Conservation (phyloP, 1,140 invertebrate genomes). For the Physella acuta region DNA sequence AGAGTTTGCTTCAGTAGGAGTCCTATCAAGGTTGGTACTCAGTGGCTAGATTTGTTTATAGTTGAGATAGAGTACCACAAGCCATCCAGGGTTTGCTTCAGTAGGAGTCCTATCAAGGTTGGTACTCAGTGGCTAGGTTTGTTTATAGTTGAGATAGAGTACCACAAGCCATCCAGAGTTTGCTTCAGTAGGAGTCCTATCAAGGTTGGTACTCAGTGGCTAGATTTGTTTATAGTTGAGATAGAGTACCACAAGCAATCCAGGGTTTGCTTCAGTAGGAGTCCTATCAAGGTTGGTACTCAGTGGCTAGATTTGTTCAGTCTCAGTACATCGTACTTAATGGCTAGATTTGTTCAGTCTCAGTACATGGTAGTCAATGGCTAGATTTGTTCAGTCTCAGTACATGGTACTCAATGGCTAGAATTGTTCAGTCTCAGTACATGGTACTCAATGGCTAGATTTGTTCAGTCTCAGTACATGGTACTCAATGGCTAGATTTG, state of each 20-base stretch:
- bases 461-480: no score
- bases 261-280: neutral
- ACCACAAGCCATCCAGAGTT: slow-evolving; percentile 78
- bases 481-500: no score
- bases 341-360: no score
- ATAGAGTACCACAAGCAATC: neutral
- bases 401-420: no score
- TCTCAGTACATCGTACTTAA: no score
- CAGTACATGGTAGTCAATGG: no score
- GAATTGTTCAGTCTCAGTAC: no score
- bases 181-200: slow-evolving; percentile 84
- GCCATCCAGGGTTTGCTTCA: slow-evolving; percentile 81
- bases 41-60: no score
- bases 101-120: slow-evolving; percentile 75
- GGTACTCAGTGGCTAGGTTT: slow-evolving; percentile 19
- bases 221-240: no score
- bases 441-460: no score
- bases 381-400: no score
- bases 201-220: slow-evolving; percentile 58
- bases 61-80: slow-evolving; percentile 67
- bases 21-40: slow-evolving; percentile 69
- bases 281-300: neutral
- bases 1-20: slow-evolving; percentile 83
- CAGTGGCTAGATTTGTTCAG: no score
- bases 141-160: slow-evolving; percentile 58